Evolutionary conservation across 2,113 vertebrate species (phyloP).

Genomic region (Nicator chloris): DNA sequence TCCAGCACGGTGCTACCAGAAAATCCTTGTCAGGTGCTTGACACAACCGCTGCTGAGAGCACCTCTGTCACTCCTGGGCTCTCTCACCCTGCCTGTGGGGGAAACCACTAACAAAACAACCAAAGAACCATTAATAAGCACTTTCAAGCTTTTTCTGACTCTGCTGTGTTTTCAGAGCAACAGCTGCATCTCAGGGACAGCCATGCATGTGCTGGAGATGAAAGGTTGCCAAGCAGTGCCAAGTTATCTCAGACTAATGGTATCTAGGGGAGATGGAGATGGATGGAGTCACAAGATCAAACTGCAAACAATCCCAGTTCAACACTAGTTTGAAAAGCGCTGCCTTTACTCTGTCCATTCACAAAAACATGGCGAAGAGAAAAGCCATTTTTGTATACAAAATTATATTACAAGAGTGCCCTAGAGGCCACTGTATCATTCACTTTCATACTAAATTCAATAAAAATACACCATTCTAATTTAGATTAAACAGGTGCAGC

Average conservation of each 20-base stretch:
- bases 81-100: background rate
- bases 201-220: fast-evolving
- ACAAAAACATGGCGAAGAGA: background rate
- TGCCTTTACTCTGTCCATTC: background rate
- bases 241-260: background rate
- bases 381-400: background rate
- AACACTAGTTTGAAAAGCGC: background rate
- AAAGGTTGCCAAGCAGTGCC: background rate
- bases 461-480: background rate
- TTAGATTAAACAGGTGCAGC: background rate
- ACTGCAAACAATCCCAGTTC: background rate
- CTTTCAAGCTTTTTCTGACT: background rate
- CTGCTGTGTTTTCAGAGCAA: background rate
- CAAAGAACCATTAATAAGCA: background rate
- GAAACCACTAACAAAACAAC: background rate
- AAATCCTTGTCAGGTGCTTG: background rate
- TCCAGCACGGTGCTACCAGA: background rate
- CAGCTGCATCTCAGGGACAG: fast-evolving
- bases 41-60: background rate
- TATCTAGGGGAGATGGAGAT: background rate
- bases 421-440: background rate
- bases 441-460: constrained; percentile 11
- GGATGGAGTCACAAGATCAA: background rate
- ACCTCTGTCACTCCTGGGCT: background rate
- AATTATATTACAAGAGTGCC: background rate